Base-by-base conservation (phyloP, 2,888 invertebrate species). In the Pristionchus arcanus region DNA sequence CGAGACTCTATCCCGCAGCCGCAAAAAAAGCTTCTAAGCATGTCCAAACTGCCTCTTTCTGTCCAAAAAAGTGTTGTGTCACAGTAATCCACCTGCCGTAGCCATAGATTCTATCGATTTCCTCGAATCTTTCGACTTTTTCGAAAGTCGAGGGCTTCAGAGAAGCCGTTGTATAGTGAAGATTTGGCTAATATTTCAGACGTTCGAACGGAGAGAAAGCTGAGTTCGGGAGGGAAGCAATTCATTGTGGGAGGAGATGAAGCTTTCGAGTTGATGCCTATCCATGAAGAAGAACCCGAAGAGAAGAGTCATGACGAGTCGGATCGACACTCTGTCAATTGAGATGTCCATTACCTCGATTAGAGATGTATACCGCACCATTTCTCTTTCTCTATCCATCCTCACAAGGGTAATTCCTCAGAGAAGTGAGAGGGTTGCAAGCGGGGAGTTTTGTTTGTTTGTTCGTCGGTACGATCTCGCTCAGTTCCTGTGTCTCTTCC, bases 181-280 rank as follows among this genome's bases (percentile, higher is more conserved):
- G 81, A 81, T 53, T 81, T n/a, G 11, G 19, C 31, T 31, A 21
- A n/a, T 28, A 53, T 81, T 85, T 21, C 53, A 88, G 87, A 21
- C 42, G 87, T 88, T 34, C 71, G 87, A 16, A 49, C 87, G 66
- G 87, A 88, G 31, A 42, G 55, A 25, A 88, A 88, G 87, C 55
- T 88, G 55, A 55, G 53, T 68, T 87, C 87, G 42, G 87, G 87
- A 34, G 87, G 87, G 5, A 88, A 88, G 55, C 53, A 31, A 16
- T 88, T 88, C 74, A 74, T 74, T 21, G 55, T 88, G 31, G 87
- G 87, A 74, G 74, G 74, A 31, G 87, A 88, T 11, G 87, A 88
- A 16, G 55, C 55, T 21, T 63, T 55, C 74, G 87, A 88, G 21
- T 34, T 88, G 34, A 34, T 88, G 74, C 87, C 87, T 21, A 88